These are phyloP conservation scores for Athalia cordata DNA, from an alignment of 2,888 invertebrate species.

Conservation along the genomic window DNA sequence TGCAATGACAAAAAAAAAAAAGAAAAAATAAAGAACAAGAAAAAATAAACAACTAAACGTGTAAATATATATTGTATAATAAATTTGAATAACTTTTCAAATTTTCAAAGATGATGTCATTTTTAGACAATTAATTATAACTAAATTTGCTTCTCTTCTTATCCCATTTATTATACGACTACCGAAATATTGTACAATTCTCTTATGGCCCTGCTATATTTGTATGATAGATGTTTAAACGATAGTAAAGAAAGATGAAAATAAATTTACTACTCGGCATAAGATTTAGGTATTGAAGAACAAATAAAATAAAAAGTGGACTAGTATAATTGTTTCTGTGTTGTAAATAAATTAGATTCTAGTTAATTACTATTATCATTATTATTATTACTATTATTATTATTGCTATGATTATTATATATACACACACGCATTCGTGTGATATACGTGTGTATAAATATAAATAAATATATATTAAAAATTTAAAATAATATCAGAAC, in stretches of 20 bases:
- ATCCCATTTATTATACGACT: slow-evolving; percentile 51
- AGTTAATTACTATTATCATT: slow-evolving; percentile 33
- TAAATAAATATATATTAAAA: slow-evolving; percentile 50
- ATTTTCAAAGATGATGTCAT: slow-evolving; percentile 11
- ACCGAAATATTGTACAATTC: slow-evolving; percentile 56
- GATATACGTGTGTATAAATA: slow-evolving; percentile 46
- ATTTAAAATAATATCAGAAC: slow-evolving; percentile 58
- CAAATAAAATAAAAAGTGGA: slow-evolving; percentile 31
- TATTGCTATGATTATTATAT: slow-evolving; percentile 42
- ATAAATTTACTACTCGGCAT: slow-evolving; percentile 35
- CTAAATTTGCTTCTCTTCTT: slow-evolving; percentile 53
- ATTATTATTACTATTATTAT: too few species aligned
- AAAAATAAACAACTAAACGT: slow-evolving; percentile 43
- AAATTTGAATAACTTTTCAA: slow-evolving; percentile 53
- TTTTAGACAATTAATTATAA: slow-evolving; percentile 24
- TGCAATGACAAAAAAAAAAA: slow-evolving; percentile 45
- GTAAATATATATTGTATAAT: slow-evolving; percentile 63
- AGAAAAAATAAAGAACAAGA: not conserved
- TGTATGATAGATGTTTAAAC: slow-evolving; percentile 43
- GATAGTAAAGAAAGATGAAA: slow-evolving; percentile 17
- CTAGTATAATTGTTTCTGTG: slow-evolving; percentile 62
- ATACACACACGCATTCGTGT: slow-evolving; percentile 32
- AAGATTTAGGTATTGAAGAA: slow-evolving; percentile 9
- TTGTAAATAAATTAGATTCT: slow-evolving; percentile 65
- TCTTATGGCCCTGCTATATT: slow-evolving; percentile 52